Base-by-base conservation (phyloP, 2,113 vertebrate species). In the Illadopsis cleaveri region DNA sequence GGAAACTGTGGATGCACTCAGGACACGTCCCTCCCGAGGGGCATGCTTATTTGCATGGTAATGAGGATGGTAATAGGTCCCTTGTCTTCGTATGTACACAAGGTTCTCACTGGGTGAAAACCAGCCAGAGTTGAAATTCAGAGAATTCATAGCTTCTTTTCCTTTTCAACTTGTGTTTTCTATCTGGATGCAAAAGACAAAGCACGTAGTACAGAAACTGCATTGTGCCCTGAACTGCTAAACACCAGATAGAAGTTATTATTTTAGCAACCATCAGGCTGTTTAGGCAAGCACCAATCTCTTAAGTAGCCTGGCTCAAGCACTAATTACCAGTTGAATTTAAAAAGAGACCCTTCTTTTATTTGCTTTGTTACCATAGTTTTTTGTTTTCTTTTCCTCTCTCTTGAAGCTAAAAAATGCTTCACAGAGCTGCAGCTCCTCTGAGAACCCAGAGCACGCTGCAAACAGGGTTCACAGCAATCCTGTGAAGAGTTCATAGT, bases 291-390 rank as follows among this genome's bases (percentile, higher is more conserved):
- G 61, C 20, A 48, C 66, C 87, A 35, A 37, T 69, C 70, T 72
- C 70, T 91, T 83, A 82, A 93, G 78, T 31, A 82, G 91, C 89
- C 35, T 28, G 62, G 93, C 91, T 96, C 75, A 58, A 85, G 86
- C 50, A 54, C 53, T 80, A 95, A 94, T 93, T 89, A 47, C 62
- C 15, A 42, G 48, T 2, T 71, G 85, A 66, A 53, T 93, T 95
- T 93, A 70, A 90, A 91, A 94, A 87, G 78, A 82, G 93, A 60
- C n/a, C 58, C 78, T 94, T 91, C 95, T 93, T 93, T 93, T 91
- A 88, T 96, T 94, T 94, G 78, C 89, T 93, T 91, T 62, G 84
- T 91, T 94, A 15, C 90, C 82, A 82, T 51, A 85, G 84, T 21
- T 95, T 96, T 91, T 90, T 89, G 51, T 76, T 87, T 82, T 81